These are phyloP conservation scores for Andrena trimmerana DNA, from an alignment of 2,888 invertebrate genomes.

Conservation along the genomic window DNA sequence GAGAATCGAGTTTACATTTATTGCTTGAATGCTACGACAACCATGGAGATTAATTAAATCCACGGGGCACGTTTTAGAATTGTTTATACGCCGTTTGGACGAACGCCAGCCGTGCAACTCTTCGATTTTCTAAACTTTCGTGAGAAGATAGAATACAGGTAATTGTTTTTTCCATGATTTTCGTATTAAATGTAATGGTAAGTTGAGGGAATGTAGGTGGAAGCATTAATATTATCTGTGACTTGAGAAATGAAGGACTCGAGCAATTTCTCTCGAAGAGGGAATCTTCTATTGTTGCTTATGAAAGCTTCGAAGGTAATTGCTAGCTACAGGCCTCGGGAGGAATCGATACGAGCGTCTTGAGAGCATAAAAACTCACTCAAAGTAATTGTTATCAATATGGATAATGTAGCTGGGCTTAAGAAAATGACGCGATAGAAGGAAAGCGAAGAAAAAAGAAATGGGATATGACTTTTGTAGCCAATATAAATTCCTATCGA, in stretches of 20 bases:
- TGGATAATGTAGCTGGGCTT: constrained; percentile 19
- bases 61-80: constrained; percentile 9
- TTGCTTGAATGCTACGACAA: constrained; percentile 28
- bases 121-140: not conserved
- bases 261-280: not conserved
- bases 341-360: constrained; percentile 40
- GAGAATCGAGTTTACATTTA: constrained; percentile 46
- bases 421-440: not conserved
- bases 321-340: constrained; percentile 3
- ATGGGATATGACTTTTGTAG: not conserved
- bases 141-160: not conserved
- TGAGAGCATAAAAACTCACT: constrained; percentile 47
- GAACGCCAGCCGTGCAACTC: constrained; percentile 19
- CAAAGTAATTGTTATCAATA: constrained; percentile 56
- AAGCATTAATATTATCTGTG: not conserved
- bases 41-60: constrained; percentile 49
- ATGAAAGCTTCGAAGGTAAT: constrained; percentile 21
- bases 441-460: not conserved
- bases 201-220: no score
- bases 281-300: constrained; percentile 26
- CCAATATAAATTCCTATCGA: constrained; percentile 1
- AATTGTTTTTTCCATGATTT: not conserved
- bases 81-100: constrained; percentile 39
- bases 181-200: no score
- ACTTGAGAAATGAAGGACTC: not conserved